Evolutionary conservation across 2,888 invertebrate genomes (phyloP).

Genomic region (Lochmaea crataegi): DNA sequence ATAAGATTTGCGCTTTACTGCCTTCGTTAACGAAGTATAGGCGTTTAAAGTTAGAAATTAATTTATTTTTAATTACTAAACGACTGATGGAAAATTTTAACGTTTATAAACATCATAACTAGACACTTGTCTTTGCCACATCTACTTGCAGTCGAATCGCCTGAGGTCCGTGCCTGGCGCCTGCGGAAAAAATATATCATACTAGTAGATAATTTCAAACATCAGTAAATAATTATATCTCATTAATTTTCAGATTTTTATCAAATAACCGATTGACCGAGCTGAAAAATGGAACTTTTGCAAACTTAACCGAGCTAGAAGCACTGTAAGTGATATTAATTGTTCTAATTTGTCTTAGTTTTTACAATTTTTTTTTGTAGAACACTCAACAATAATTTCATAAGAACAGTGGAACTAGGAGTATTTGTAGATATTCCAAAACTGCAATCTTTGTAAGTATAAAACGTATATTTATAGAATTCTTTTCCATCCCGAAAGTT

Average conservation of each 20-base stretch:
- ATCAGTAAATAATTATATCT: too few species aligned
- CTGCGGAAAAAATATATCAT: too few species aligned
- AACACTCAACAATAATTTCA: constrained; percentile 66
- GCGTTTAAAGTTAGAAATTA: too few species aligned
- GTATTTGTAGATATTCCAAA: constrained; percentile 64
- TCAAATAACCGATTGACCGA: constrained; percentile 66
- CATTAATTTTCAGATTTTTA: constrained; percentile 66
- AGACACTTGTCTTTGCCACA: too few species aligned
- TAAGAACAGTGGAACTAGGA: constrained; percentile 63
- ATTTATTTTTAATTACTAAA: too few species aligned
- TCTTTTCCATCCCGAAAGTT: neutral
- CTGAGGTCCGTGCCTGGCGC: too few species aligned
- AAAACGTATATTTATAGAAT: constrained; percentile 31
- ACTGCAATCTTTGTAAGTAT: constrained; percentile 65
- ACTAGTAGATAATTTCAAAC: too few species aligned
- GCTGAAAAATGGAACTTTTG: constrained; percentile 65
- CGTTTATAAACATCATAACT: too few species aligned
- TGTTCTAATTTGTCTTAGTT: neutral
- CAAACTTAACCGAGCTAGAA: constrained; percentile 63
- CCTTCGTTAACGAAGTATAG: too few species aligned
- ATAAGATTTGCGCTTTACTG: too few species aligned
- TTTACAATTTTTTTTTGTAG: constrained; percentile 54
- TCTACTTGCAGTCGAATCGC: too few species aligned
- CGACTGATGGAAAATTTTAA: too few species aligned
- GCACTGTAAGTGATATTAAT: constrained; percentile 61